Evolutionary conservation across 2,113 vertebrate species (phyloP), one percentile per base, ranked within the genome.

Genomic region (Amazona guildingii): DNA sequence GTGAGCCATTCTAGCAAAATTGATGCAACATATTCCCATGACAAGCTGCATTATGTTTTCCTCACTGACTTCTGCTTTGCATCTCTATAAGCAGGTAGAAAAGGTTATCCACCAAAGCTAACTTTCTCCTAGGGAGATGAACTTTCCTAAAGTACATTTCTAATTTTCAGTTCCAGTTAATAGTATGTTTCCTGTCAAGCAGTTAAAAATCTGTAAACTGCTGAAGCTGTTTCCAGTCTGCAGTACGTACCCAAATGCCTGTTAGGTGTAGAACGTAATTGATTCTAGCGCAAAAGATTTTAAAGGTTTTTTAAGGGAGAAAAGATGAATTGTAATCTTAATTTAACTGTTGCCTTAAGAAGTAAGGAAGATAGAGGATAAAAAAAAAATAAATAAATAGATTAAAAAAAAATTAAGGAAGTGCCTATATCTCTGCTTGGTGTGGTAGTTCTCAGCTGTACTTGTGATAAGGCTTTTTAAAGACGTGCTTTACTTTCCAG

Each of bases 201-300:
- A 87, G 61, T 63, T 48, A 66, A 52, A 4, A 43, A 64, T 57
- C 37, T 70, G 13, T 17, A 85, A 66, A 80, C 48, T 64, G 27
- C 49, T 66, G 67, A 92, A 62, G n/a, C 19, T 70, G 20, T 77
- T 49, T n/a, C 24, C 35, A 63, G 16, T 68, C 43, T 90, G 24
- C 46, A 77, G 59, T 19, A 11, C 3, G 25, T 77, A 66, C 49
- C 18, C 37, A 6, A 76, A 93, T 23, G 49, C 29, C 18, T 52
- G 8, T 44, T 52, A 23, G 39, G 31, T 20, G n/a, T 2, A 54
- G 29, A 85, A 84, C 0, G 0, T 24, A 33, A 39, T 25, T 61
- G 20, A 62, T 85, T 87, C 29, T 57, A 57, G 12, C 55, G 28
- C 33, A 37, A 62, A 77, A 62, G 1, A 11, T 8, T 51, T 55